Conservation (phyloP, 1,140 invertebrate genomes). For the Lordiphosa mommai region DNA sequence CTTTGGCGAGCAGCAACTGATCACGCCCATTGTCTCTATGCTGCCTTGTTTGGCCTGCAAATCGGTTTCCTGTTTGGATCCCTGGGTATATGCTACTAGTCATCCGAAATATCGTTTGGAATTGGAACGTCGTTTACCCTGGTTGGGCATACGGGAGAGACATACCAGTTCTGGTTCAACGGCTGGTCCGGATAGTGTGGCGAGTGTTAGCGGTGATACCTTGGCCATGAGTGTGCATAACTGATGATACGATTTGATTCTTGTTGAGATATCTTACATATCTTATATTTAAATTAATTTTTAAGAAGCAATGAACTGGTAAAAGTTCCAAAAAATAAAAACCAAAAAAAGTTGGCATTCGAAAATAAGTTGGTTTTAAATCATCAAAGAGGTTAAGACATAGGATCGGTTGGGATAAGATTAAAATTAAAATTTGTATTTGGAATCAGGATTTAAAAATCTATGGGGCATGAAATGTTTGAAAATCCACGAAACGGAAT, state of each 20-base stretch:
- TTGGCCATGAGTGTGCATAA: slow-evolving; percentile 64
- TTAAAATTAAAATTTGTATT: too few species aligned
- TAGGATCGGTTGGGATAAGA: too few species aligned
- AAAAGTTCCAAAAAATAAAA: slow-evolving; percentile 68
- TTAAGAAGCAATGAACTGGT: slow-evolving; percentile 57
- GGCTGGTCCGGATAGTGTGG: slow-evolving; percentile 49
- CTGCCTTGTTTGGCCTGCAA: slow-evolving; percentile 87
- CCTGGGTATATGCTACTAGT: slow-evolving; percentile 89
- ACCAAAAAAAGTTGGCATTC: slow-evolving; percentile 70
- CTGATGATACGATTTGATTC: slow-evolving; percentile 11
- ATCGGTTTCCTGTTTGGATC: slow-evolving; percentile 88
- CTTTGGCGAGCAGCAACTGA: slow-evolving; percentile 85
- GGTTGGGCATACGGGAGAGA: slow-evolving; percentile 85
- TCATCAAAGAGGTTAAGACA: too few species aligned
- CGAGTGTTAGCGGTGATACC: slow-evolving; percentile 61
- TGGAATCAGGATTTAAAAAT: too few species aligned
- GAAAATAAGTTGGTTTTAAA: slow-evolving; percentile 18
- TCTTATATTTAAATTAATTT: slow-evolving; percentile 22
- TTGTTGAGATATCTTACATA: not conserved
- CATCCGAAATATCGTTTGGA: slow-evolving; percentile 88
- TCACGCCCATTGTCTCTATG: slow-evolving; percentile 87
- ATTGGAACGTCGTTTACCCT: slow-evolving; percentile 85
- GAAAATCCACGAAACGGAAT: too few species aligned
- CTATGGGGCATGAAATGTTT: too few species aligned
- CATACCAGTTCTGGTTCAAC: slow-evolving; percentile 25